These are phyloP conservation scores for Cactoblastis cactorum DNA, from an alignment of 2,888 invertebrate species.

Conservation along the genomic window DNA sequence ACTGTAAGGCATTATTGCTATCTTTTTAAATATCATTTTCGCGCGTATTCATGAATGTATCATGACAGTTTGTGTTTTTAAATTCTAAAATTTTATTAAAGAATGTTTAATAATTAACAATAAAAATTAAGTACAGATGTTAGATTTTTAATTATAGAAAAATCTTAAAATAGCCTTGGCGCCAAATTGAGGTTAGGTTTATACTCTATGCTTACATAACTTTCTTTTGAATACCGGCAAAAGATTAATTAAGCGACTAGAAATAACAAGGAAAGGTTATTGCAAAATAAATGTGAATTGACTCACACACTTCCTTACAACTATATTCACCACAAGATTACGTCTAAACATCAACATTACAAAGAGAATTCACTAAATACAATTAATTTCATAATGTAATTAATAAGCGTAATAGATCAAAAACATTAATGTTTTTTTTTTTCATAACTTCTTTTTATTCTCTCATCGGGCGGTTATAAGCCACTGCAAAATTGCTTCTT, in stretches of 20 bases:
- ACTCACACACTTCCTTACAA: constrained; percentile 18
- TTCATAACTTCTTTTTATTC: constrained; percentile 30
- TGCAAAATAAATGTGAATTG: constrained; percentile 17
- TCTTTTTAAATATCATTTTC: neutral
- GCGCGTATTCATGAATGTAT: neutral
- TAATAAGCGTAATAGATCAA: constrained; percentile 80
- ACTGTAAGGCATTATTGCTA: neutral
- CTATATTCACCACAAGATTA: constrained; percentile 46
- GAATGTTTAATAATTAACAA: too few species aligned
- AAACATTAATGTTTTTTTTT: constrained; percentile 71
- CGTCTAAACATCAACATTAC: constrained; percentile 68
- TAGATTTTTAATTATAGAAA: constrained; percentile 16
- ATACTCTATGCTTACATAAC: neutral
- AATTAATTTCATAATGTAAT: constrained; percentile 68
- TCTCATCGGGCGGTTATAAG: constrained; percentile 33
- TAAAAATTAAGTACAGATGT: constrained; percentile 16
- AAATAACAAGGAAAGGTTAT: constrained; percentile 4
- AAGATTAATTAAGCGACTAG: constrained; percentile 13
- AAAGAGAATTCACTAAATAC: constrained; percentile 68
- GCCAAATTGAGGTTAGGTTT: neutral
- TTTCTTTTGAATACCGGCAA: constrained; percentile 7
- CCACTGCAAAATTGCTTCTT: constrained; percentile 41
- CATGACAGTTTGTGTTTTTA: too few species aligned
- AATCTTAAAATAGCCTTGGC: constrained; percentile 6
- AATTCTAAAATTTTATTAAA: too few species aligned